Conservation (phyloP, 2,113 vertebrate species). For the Zeus faber region DNA sequence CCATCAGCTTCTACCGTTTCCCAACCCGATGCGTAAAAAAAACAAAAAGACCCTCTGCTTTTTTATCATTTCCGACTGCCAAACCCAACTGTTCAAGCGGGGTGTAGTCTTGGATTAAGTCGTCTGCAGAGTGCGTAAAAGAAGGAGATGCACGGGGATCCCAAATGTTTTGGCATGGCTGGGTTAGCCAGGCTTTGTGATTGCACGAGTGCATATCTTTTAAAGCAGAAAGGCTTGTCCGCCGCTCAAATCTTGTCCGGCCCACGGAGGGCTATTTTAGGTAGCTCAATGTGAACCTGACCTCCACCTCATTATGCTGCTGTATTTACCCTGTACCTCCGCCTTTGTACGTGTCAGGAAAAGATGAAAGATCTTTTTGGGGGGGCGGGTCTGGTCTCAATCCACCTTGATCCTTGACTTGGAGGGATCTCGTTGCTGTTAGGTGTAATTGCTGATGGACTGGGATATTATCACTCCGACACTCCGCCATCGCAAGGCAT, state of each 20-base stretch:
- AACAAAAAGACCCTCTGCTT: slow-evolving; percentile 48
- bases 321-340: too few species aligned
- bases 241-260: too few species aligned
- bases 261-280: too few species aligned
- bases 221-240: slow-evolving; percentile 72
- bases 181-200: slow-evolving; percentile 53
- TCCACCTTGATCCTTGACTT: slow-evolving; percentile 10
- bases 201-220: slow-evolving; percentile 55
- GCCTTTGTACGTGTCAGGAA: too few species aligned
- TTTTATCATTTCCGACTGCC: slow-evolving; percentile 52
- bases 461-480: slow-evolving; percentile 51
- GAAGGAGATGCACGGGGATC: slow-evolving; percentile 58
- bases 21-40: background rate
- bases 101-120: slow-evolving; percentile 63
- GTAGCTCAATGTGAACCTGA: too few species aligned
- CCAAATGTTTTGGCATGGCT: slow-evolving; percentile 54
- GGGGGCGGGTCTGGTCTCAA: too few species aligned
- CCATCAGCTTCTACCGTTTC: slow-evolving; percentile 33
- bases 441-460: slow-evolving; percentile 48
- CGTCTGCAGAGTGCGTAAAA: slow-evolving; percentile 59
- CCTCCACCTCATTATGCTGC: too few species aligned
- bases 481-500: background rate
- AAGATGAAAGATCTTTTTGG: too few species aligned
- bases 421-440: too few species aligned
- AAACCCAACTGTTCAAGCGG: slow-evolving; percentile 60